These are phyloP conservation scores for Etheostoma nigrum DNA, from an alignment of 2,797 vertebrate species.

Conservation along the genomic window DNA sequence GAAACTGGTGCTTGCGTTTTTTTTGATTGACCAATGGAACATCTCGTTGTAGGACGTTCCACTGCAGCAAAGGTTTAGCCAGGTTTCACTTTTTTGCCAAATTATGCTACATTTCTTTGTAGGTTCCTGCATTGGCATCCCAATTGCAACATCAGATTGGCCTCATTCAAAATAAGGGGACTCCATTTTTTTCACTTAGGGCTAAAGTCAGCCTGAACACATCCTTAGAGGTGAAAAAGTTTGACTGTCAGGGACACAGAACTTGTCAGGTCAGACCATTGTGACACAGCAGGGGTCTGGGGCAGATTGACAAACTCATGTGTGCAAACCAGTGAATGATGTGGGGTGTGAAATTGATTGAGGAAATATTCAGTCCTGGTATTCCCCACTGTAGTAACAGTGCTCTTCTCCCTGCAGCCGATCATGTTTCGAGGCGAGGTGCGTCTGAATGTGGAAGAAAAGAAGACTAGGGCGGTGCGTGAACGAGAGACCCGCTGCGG, in stretches of 20 bases:
- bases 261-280: background rate
- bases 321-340: slow-evolving; percentile 53
- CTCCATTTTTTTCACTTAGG: background rate
- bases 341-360: slow-evolving; percentile 47
- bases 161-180: background rate
- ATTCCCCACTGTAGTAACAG: slow-evolving; percentile 25
- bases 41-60: background rate
- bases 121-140: too few species aligned
- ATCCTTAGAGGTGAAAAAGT: background rate
- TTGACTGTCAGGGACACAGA: slow-evolving; percentile 1
- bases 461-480: slow-evolving; percentile 94
- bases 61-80: background rate
- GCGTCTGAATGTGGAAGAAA: slow-evolving; percentile 98
- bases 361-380: background rate
- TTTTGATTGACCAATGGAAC: too few species aligned
- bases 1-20: background rate
- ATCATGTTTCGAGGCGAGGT: slow-evolving; percentile 99
- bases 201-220: background rate
- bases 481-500: slow-evolving; percentile 92
- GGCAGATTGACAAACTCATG: slow-evolving; percentile 3
- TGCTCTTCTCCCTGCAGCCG: slow-evolving; percentile 84
- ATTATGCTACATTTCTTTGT: background rate
- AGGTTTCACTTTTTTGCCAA: background rate
- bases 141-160: background rate
- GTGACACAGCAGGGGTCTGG: background rate